Conservation (phyloP, 2,113 vertebrate species). For the Nothocercus nigrocapillus region DNA sequence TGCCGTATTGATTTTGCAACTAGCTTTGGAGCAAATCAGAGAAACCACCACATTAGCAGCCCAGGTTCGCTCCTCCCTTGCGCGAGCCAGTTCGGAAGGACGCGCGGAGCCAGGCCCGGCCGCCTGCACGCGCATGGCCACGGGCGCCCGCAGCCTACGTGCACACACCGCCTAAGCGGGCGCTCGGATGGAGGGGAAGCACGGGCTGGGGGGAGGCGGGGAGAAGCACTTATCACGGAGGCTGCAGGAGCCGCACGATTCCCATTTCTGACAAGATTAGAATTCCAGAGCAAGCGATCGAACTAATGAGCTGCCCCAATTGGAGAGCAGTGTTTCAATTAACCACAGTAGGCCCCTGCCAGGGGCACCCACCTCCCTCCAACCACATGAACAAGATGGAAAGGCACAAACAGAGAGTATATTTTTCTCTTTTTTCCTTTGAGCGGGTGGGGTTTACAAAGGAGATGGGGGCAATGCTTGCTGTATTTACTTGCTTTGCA, state of each 20-base stretch:
- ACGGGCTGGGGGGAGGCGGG: background rate
- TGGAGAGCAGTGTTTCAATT: constrained; percentile 35
- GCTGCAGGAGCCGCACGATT: constrained; percentile 47
- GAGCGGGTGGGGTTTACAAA: background rate
- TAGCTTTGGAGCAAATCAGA: constrained; percentile 53
- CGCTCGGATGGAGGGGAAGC: background rate
- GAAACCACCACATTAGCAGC: constrained; percentile 20
- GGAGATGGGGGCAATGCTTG: background rate
- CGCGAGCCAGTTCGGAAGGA: background rate
- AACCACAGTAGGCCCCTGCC: background rate
- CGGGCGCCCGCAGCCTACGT: accelerated
- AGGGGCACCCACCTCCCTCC: background rate
- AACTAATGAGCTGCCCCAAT: constrained; percentile 57
- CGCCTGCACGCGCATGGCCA: background rate
- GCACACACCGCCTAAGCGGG: background rate
- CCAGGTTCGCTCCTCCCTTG: background rate
- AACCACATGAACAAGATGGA: background rate
- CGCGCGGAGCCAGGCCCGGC: background rate
- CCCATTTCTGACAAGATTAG: constrained; percentile 35
- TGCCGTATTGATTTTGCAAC: constrained; percentile 66
- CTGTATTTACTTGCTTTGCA: background rate
- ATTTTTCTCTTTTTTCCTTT: background rate
- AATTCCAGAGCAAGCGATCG: constrained; percentile 39
- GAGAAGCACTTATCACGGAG: background rate
- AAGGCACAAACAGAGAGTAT: background rate